phyloP scores from a whole-genome alignment of 2,113 vertebrate genomes.

The Epinephelus cyanopodus region DNA sequence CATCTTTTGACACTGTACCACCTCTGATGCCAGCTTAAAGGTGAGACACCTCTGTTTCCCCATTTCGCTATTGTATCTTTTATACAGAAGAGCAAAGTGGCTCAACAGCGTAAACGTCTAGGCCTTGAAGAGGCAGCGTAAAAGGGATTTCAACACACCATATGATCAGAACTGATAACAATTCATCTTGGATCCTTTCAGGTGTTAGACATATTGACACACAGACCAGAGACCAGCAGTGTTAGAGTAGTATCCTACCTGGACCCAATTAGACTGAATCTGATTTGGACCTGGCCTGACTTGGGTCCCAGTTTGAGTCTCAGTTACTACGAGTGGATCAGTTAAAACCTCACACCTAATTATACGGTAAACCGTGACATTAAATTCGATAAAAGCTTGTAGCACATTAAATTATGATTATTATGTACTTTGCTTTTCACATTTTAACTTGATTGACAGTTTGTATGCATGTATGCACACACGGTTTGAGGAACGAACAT shows the following conservation, averaged over 20 bases:
- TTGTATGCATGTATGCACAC: neutral
- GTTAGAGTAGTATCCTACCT: neutral
- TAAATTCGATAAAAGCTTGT: neutral
- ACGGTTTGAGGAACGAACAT: neutral
- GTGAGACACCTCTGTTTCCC: no score
- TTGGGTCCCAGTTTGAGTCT: neutral
- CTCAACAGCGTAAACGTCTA: no score
- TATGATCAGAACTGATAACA: neutral
- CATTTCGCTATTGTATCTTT: no score
- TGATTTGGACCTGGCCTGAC: neutral
- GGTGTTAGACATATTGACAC: neutral
- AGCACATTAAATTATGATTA: neutral
- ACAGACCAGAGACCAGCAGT: neutral
- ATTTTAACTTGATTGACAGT: constrained; percentile 10
- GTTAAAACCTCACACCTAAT: neutral
- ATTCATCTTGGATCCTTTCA: neutral
- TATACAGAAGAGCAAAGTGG: no score
- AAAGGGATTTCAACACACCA: neutral
- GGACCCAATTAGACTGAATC: neutral
- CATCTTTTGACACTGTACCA: no score
- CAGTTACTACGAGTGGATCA: neutral
- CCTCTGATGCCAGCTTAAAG: no score
- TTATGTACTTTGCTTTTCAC: neutral
- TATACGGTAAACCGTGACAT: neutral
- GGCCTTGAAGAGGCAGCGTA: no score